phyloP scores from a whole-genome alignment of 2,113 vertebrate species.

The Triplophysa tibetana region DNA sequence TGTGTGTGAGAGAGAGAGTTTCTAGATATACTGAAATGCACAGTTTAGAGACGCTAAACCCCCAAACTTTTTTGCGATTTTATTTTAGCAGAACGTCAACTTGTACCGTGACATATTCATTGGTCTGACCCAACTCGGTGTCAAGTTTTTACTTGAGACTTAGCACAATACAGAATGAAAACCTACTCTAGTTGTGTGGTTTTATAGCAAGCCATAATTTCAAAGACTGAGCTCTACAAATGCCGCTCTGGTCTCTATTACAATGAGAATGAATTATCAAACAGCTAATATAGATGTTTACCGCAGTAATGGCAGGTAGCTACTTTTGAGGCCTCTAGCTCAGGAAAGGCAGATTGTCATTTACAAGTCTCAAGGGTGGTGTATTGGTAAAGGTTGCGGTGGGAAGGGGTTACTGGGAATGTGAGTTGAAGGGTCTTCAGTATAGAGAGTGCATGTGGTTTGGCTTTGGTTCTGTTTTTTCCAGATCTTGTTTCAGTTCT shows the following conservation, averaged over 20 bases:
- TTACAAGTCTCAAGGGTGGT: slow-evolving; percentile 41
- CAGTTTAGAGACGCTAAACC: neutral
- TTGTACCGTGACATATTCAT: neutral
- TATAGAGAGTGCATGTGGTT: slow-evolving; percentile 7
- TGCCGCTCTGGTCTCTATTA: slow-evolving; percentile 14
- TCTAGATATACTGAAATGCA: neutral
- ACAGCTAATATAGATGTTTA: slow-evolving; percentile 53
- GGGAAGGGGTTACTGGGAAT: slow-evolving; percentile 6
- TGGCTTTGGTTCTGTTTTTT: slow-evolving; percentile 27
- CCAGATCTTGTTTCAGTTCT: slow-evolving; percentile 39
- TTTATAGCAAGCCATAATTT: slow-evolving; percentile 45
- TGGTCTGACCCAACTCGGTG: slow-evolving; percentile 20
- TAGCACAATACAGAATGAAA: slow-evolving; percentile 39
- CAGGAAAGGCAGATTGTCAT: slow-evolving; percentile 47
- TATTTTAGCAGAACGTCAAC: neutral
- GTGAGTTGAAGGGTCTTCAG: neutral
- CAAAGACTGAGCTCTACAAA: slow-evolving; percentile 40
- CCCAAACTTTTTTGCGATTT: neutral
- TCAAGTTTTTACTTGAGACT: slow-evolving; percentile 31
- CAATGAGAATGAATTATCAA: slow-evolving; percentile 47
- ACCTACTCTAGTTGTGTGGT: slow-evolving; percentile 45
- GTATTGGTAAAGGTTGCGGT: slow-evolving; percentile 13
- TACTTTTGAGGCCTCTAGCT: slow-evolving; percentile 18
- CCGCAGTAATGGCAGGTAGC: slow-evolving; percentile 13
- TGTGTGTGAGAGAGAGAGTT: slow-evolving; percentile 19